These are phyloP conservation scores for Pogonognathellus flavescens DNA, from an alignment of 1,140 invertebrate genomes.

Conservation along the genomic window DNA sequence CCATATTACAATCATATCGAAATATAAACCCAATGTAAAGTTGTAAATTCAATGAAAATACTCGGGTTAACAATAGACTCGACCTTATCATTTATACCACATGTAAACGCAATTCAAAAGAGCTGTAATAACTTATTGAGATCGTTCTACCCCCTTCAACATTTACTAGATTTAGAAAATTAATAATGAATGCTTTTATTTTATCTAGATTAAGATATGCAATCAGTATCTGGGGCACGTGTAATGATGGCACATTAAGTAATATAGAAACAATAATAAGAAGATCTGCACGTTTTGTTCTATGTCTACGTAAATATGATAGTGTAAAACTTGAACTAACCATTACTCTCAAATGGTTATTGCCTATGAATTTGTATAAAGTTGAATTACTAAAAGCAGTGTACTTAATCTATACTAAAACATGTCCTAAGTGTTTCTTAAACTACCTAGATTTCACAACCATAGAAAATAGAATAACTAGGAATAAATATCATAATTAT, in stretches of 20 bases:
- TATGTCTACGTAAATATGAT: not conserved
- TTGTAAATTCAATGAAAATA: not conserved
- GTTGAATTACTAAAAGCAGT: not conserved
- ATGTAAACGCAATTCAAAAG: not conserved
- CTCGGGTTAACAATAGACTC: not conserved
- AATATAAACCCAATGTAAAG: too few species aligned
- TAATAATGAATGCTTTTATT: not conserved
- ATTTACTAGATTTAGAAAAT: not conserved
- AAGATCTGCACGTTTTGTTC: not conserved
- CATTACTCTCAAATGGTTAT: not conserved
- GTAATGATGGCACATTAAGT: not conserved
- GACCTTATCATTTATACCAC: not conserved
- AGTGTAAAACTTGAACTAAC: not conserved
- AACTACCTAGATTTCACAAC: too few species aligned
- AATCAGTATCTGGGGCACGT: not conserved
- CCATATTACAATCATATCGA: too few species aligned
- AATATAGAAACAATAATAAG: not conserved
- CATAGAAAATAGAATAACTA: too few species aligned
- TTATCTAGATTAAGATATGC: not conserved
- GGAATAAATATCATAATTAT: too few species aligned
- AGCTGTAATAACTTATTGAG: not conserved
- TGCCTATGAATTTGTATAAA: not conserved
- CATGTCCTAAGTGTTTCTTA: not conserved
- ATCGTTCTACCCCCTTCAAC: not conserved
- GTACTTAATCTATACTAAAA: not conserved